Base-by-base conservation (phyloP, 1,140 invertebrate genomes). In the Drosophila mayri region DNA sequence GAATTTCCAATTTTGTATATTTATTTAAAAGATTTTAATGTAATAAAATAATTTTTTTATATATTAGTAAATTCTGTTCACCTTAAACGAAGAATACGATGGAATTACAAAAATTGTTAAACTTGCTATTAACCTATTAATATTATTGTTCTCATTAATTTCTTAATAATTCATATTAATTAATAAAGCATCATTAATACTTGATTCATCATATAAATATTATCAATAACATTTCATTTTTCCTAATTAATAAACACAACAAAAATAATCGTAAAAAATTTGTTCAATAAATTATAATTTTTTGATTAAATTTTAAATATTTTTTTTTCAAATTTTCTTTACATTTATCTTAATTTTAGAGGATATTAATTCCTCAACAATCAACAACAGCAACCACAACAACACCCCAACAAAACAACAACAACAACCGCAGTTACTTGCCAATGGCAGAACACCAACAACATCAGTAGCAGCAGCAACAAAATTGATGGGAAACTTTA, bases 361-460 rank as follows among this genome's bases (percentile, higher is more conserved):
- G 83, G 83, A 79, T 68, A 71, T 68, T 79, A 79, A 66, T 60
- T 85, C 86, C 63, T 90, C 86, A 18, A 55, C 58, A 57, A 81
- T 76, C 63, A 73, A 59, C 63, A 72, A 70, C 66, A 67, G 59
- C 64, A 64, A 68, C 41, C 43, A 46, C 66, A 73, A 63, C 65
- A 78, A 79, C 68, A 75, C 57, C 59, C 58, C 49, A 7, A 43
- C 64, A 40, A 38, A 79, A 28, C 65, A 76, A 16, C 44, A 64
- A 16, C 73, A 44, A 37, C 52, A 28, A 43, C 54, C 41, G 18
- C 32, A 32, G 47, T 28, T 44, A 18, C 9, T 38, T 38, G 52
- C 52, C 52, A 32, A 41, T 60, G 49, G 32, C 55, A 49, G 43
- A 71, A 65, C 57, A 44, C 7, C 73, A 67, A 35, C 44, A 47